These are phyloP conservation scores for Rhabdomys dilectus DNA, from an alignment of 2,113 vertebrate species.

Conservation along the genomic window DNA sequence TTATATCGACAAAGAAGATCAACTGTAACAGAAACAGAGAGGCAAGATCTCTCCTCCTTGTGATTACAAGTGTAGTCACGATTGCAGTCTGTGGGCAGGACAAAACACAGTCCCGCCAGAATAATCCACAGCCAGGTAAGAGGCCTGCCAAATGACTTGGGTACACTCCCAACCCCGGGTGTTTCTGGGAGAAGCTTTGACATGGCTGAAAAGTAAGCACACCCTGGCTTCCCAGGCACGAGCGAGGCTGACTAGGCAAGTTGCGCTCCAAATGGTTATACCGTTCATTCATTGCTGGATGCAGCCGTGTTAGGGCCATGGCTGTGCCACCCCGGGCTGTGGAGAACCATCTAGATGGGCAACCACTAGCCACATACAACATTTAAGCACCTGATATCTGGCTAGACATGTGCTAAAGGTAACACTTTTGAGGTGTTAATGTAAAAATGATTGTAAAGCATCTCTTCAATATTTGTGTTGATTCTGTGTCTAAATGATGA, in stretches of 20 bases:
- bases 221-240: not conserved
- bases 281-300: not conserved
- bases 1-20: not conserved
- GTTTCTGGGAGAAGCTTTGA: not conserved
- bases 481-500: not conserved
- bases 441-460: not conserved
- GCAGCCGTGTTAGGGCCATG: not conserved
- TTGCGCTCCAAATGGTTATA: not conserved
- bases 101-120: not conserved
- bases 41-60: not conserved
- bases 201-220: not conserved
- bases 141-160: not conserved
- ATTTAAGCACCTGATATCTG: not conserved
- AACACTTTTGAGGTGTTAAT: conserved; percentile 14
- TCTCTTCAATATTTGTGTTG: not conserved
- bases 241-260: not conserved
- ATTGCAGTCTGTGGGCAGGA: not conserved
- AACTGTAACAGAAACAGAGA: not conserved
- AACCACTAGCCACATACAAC: not conserved
- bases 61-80: no score
- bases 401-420: not conserved
- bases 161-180: not conserved
- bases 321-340: not conserved
- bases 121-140: not conserved
- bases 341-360: not conserved